A percentile compares a stretch with the other conserved stretches of the same genome.
Evolutionary conservation across 1,140 invertebrate species (phyloP).

Genomic region (Camponotus floridanus): DNA sequence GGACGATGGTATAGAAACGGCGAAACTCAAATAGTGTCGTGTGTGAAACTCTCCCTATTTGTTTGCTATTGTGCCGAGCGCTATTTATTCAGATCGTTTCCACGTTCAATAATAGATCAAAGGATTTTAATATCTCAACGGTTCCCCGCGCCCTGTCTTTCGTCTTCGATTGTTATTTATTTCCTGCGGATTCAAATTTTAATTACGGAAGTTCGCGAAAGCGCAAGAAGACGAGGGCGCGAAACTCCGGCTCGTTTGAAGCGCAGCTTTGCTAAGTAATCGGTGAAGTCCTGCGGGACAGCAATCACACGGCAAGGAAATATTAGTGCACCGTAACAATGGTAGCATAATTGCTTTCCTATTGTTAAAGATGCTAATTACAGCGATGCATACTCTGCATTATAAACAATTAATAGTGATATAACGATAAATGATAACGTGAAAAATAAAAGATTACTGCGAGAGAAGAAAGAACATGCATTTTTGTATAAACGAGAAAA

Average conservation of each 20-base stretch:
- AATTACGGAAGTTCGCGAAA: conserved; percentile 47
- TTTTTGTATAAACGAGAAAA: background rate
- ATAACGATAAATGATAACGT: background rate
- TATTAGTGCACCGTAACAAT: conserved; percentile 29
- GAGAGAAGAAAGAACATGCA: background rate
- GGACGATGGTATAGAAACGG: background rate
- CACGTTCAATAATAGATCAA: conserved; percentile 49
- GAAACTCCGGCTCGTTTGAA: conserved; percentile 41
- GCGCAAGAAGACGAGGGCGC: background rate
- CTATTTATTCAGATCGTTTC: conserved; percentile 55
- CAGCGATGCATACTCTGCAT: background rate
- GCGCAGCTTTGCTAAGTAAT: conserved; percentile 28
- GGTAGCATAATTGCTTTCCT: background rate
- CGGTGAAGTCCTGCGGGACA: background rate
- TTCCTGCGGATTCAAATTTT: conserved; percentile 54
- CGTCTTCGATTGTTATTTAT: conserved; percentile 29
- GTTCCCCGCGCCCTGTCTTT: background rate
- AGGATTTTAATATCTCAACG: conserved; percentile 55
- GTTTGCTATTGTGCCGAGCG: conserved; percentile 17
- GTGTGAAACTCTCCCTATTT: conserved; percentile 54
- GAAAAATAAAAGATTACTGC: background rate
- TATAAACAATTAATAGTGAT: conserved; percentile 13
- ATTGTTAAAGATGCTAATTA: conserved; percentile 1
- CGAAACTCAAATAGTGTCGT: conserved; percentile 49
- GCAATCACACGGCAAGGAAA: background rate